Evolutionary conservation across 2,113 vertebrate species (phyloP), one percentile per base, ranked within the genome.

Genomic region (Gymnocephalus cernua): DNA sequence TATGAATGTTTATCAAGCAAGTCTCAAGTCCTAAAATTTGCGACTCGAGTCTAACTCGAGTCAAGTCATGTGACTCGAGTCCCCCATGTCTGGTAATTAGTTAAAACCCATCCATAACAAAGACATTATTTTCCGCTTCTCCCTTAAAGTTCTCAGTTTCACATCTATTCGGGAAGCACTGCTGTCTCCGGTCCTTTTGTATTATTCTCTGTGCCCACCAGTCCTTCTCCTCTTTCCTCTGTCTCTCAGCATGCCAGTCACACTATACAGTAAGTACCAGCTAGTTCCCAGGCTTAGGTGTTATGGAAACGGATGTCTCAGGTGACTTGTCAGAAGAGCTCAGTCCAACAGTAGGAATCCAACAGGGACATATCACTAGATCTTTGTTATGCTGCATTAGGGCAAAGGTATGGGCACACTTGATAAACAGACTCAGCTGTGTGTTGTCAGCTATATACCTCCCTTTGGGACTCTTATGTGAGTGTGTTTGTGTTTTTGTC

Each of bases 241-340:
- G 19, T 81, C 79, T 84, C 84, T 88, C 76, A 64, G 45, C 50
- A 19, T 68, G 48, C 23, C 38, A 13, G 86, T 83, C 32, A 77
- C 56, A 27, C 50, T 61, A 74, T 75, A 82, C 86, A 84, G 80
- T 74, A 80, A 85, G 18, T 67, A 80, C 58, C 70, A 69, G 79
- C 77, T 21, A 5, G 63, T 68, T 66, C 54, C 16, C 27, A 59
- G 71, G n/a, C 53, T 51, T 15, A 12, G 47, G 41, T 81, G 80
- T 66, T 81, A 50, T 91, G 85, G 84, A 89, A 92, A 89, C 85
- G 4, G 11, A 51, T n/a, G 41, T 87, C 86, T 89, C 85, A 8
- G 77, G 64, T 91, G 82, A 66, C 89, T 48, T 48, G 5, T 29
- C 50, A 61, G 57, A 51, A 9, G 29, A 68, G 44, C 3, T 29